A percentile compares a stretch with the other conserved stretches of the same genome.
Conservation (phyloP, 2,113 vertebrate genomes). For the Albula glossodonta region DNA sequence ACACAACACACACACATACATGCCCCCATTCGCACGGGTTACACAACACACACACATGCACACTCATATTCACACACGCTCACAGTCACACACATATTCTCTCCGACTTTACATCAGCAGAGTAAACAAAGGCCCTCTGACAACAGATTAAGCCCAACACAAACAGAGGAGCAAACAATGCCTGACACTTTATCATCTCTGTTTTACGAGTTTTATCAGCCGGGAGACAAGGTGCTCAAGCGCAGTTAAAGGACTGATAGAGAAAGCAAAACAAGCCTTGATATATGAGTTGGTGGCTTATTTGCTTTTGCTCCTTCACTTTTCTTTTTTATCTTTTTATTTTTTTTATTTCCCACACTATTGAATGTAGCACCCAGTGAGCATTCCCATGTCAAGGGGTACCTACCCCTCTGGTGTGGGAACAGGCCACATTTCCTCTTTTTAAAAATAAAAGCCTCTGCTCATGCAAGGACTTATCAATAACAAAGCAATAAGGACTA, state of each 20-base stretch:
- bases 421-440: slow-evolving; percentile 71
- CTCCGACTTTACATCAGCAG: background rate
- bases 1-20: too few relatives aligned
- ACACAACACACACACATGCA: background rate
- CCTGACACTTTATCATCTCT: slow-evolving; percentile 4
- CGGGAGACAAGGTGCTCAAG: background rate
- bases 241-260: background rate
- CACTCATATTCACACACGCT: background rate
- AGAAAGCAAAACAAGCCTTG: background rate
- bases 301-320: background rate
- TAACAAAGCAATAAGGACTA: slow-evolving; percentile 73
- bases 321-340: slow-evolving; percentile 65
- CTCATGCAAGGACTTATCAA: slow-evolving; percentile 83
- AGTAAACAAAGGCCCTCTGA: background rate
- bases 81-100: background rate
- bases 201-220: slow-evolving; percentile 7
- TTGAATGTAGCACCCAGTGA: slow-evolving; percentile 47
- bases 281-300: background rate
- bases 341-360: slow-evolving; percentile 51
- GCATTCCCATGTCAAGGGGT: slow-evolving; percentile 58
- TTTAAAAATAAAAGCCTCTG: slow-evolving; percentile 46
- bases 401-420: slow-evolving; percentile 69
- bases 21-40: too few relatives aligned
- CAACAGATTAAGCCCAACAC: background rate
- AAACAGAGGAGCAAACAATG: slow-evolving; percentile 10